These are phyloP conservation scores for Cavia aperea DNA, from an alignment of 2,113 vertebrate species.

Conservation along the genomic window DNA sequence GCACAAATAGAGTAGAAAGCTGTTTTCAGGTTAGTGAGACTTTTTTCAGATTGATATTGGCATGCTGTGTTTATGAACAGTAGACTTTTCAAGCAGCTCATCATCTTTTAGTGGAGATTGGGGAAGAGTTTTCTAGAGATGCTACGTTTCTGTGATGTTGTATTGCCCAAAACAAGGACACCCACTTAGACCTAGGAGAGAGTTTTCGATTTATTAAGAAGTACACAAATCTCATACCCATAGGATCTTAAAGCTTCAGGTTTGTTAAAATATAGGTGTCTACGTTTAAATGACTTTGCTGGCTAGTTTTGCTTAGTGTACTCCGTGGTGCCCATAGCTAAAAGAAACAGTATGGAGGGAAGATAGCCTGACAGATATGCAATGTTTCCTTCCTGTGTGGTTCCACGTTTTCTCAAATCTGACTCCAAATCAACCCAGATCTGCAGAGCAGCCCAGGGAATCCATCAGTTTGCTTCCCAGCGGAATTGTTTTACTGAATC, in stretches of 20 bases:
- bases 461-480: background rate
- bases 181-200: background rate
- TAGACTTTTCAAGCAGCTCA: background rate
- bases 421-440: background rate
- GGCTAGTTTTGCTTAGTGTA: background rate
- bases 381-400: background rate
- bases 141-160: background rate
- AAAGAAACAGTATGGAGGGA: background rate
- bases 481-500: conserved; percentile 21
- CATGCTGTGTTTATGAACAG: background rate
- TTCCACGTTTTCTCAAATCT: background rate
- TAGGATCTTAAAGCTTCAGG: background rate
- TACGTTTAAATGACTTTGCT: background rate
- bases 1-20: background rate
- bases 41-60: background rate
- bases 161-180: background rate
- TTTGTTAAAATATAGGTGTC: background rate
- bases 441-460: conserved; percentile 1
- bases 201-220: background rate
- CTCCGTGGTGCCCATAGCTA: background rate
- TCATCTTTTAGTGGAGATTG: background rate
- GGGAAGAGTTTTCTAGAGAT: background rate
- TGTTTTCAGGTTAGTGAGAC: background rate
- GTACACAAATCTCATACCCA: background rate
- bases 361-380: background rate